Percentiles rank a stretch among this genome's conserved stretches.
Evolutionary conservation across 2,797 vertebrate species (phyloP).

Genomic region (Catamblyrhynchus diadema): DNA sequence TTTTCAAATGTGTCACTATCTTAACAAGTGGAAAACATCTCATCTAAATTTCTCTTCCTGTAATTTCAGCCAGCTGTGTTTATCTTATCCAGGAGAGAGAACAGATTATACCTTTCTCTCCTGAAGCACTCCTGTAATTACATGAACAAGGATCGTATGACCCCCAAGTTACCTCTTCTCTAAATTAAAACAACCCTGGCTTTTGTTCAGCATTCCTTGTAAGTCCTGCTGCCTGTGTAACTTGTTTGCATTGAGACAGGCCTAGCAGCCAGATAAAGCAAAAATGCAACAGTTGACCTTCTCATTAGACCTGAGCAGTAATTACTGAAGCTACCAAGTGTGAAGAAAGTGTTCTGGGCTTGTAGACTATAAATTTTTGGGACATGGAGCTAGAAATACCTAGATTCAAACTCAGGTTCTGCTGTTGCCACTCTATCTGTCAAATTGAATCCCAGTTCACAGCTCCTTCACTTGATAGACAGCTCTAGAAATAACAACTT

Average conservation of each 20-base stretch:
- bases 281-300: neutral
- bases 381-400: neutral
- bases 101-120: neutral
- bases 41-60: conserved; percentile 1
- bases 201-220: neutral
- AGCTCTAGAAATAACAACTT: neutral
- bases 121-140: conserved; percentile 18
- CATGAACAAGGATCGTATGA: neutral
- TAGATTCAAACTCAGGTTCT: neutral
- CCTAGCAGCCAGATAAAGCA: neutral
- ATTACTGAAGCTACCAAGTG: neutral
- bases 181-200: neutral
- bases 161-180: neutral
- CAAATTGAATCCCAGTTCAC: neutral
- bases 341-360: neutral
- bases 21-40: neutral
- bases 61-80: conserved; percentile 11
- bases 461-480: neutral
- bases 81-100: neutral
- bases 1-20: neutral
- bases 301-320: neutral
- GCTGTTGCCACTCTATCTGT: neutral
- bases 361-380: neutral
- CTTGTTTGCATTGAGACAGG: neutral
- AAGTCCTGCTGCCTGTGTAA: neutral